Base-by-base conservation (phyloP, 2,113 vertebrate species). In the Balaeniceps rex region DNA sequence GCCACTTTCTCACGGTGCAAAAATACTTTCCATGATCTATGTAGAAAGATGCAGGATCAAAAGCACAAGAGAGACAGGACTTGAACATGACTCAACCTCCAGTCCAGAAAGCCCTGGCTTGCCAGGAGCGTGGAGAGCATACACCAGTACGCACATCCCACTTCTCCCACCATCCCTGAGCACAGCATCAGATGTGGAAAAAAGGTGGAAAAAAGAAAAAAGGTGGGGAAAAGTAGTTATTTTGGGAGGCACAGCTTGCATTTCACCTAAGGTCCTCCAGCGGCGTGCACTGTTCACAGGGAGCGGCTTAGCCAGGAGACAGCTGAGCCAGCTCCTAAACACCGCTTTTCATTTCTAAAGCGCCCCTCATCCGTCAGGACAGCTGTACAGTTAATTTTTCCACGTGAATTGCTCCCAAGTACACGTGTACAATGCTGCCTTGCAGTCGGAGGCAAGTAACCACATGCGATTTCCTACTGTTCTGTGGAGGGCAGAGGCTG, bases 301-400 rank as follows among this genome's bases (percentile, higher is more conserved):
- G 31, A 86, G 9, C 6, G 4, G 34, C 52, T 94, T 54, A 80
- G 44, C 47, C 86, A 75, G 65, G 15, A 75, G 42, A 34, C 8
- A 72, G 60, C 26, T 6, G 7, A 89, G 60, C 29, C 34, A 82
- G 55, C 13, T 85, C 25, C 65, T 87, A 46, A 51, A 29, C 46
- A 15, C 46, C 80, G 38, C 33, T 86, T 92, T 90, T 65, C 4
- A 58, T 72, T 75, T 64, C 95, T 33, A 11, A 93, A 75, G 46
- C 29, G 70, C 54, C 60, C 23, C 28, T 64, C 47, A 26, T 60
- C 58, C 93, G 55, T 23, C 52, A 78, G 79, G 31, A 68, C 49
- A 93, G 47, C 81, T n/a, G 14, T 42, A 54, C 38, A 95, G 51
- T 34, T 95, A 84, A 82, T 90, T 96, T 94, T 95, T 42, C 12